Base-by-base conservation (phyloP, 2,888 invertebrate genomes). In the Beris morrisii region DNA sequence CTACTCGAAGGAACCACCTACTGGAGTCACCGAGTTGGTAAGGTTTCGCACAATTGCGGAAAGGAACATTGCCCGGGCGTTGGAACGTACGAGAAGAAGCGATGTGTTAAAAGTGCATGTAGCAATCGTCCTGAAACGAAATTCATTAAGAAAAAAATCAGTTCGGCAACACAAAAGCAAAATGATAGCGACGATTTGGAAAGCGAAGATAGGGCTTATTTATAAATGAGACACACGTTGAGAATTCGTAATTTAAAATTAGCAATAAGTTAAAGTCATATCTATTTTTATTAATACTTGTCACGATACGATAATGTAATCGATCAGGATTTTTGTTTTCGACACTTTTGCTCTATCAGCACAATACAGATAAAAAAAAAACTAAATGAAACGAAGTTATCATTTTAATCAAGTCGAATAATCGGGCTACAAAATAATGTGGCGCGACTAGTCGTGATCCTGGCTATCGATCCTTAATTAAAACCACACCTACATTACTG, bases 1-100 rank as follows among this genome's bases (percentile, higher is more conserved):
- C 70, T 80, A 5, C 73, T 80, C 4, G 80, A 80, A 69, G 80
- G 80, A 0, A 70, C 72, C 3, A 79, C 79, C 3, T 75, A 72
- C 59, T 79, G 79, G 78, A 75, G 77, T 3, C 76, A 79, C 0
- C 73, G 67, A 13, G 76, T 79, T 9, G 80, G 79, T 11, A 79
- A 79, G 61, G 67, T 77, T 4, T 75, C 76, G 1, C 80, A 80
- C 67, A 73, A 67, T 6, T 80, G 80, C 52, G 75, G 66, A 6
- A 74, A 74, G 4, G 78, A 77, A 67, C 66, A 69, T 12, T 78
- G 77, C 66, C 74, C 73, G 28, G 52, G 50, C 38, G 9, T 22
- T 1, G 50, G 15, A 5, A 61, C 50, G 11, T 52, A 15, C n/a
- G 61, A 61, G 6, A 61, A 61, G 38, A 61, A 61, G 28, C 32